These are phyloP conservation scores for Brachypodius melanocephalos DNA, from an alignment of 2,113 vertebrate species.

Conservation along the genomic window DNA sequence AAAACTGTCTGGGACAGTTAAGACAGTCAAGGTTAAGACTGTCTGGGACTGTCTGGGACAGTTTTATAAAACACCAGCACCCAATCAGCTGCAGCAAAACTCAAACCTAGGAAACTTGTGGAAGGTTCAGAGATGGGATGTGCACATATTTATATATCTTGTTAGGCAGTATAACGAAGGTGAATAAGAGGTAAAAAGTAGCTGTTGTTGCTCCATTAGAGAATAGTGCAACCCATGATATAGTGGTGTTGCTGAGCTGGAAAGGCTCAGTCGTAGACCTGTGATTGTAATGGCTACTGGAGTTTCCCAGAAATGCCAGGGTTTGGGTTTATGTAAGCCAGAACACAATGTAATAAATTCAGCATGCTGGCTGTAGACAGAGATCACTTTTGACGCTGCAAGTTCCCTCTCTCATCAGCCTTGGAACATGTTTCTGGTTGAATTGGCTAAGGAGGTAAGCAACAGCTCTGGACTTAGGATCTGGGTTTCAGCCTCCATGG, in stretches of 20 bases:
- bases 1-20: neutral
- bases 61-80: neutral
- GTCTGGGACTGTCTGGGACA: neutral
- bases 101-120: neutral
- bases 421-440: neutral
- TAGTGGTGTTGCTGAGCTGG: neutral
- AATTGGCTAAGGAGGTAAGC: neutral
- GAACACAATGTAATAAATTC: neutral
- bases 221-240: fast-evolving
- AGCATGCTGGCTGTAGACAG: neutral
- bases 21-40: no score
- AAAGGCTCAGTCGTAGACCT: neutral
- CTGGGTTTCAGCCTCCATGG: neutral
- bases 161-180: neutral
- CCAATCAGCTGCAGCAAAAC: neutral
- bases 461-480: neutral
- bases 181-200: neutral
- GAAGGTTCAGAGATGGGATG: neutral
- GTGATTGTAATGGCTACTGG: fast-evolving
- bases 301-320: neutral
- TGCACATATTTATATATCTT: neutral
- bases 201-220: neutral
- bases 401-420: neutral
- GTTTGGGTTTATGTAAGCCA: neutral
- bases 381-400: neutral